Evolutionary conservation across 2,113 vertebrate species (phyloP).

Genomic region (Lethenteron reissneri): DNA sequence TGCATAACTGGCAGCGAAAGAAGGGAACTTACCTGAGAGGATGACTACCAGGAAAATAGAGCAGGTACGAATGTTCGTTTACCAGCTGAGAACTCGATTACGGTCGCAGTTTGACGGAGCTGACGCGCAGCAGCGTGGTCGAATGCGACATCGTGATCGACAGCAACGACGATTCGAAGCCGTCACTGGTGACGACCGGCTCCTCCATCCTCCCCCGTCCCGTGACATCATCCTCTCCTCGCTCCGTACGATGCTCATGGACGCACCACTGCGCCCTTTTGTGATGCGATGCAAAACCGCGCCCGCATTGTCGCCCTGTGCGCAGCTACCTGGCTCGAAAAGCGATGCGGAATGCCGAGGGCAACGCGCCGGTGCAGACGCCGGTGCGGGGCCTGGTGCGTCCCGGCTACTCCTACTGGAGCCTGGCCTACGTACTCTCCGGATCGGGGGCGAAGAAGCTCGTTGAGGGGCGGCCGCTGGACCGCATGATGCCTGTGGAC

Average conservation of each 20-base stretch:
- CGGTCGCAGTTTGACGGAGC: too few relatives aligned
- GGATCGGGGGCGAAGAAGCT: slow-evolving; percentile 55
- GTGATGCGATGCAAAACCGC: not conserved
- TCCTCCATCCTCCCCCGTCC: not conserved
- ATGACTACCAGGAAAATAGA: too few relatives aligned
- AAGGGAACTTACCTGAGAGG: too few relatives aligned
- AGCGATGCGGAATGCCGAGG: slow-evolving; percentile 40
- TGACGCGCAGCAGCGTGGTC: not conserved
- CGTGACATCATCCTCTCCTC: not conserved
- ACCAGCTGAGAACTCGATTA: too few relatives aligned
- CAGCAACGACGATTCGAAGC: not conserved
- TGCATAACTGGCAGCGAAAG: too few relatives aligned
- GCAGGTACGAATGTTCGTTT: too few relatives aligned
- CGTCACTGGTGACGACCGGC: not conserved
- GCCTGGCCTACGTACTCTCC: slow-evolving; percentile 60
- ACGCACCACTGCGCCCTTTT: too few relatives aligned
- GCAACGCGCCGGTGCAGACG: slow-evolving; percentile 36
- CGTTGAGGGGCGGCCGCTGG: slow-evolving; percentile 48
- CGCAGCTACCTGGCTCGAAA: slow-evolving; percentile 74
- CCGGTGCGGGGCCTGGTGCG: slow-evolving; percentile 40
- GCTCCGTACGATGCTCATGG: not conserved
- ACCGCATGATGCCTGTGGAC: slow-evolving; percentile 79
- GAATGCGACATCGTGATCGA: not conserved
- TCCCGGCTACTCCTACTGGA: slow-evolving; percentile 75
- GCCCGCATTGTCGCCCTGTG: not conserved